Conservation (phyloP, 2,797 vertebrate genomes). For the Centropyge bicolor region DNA sequence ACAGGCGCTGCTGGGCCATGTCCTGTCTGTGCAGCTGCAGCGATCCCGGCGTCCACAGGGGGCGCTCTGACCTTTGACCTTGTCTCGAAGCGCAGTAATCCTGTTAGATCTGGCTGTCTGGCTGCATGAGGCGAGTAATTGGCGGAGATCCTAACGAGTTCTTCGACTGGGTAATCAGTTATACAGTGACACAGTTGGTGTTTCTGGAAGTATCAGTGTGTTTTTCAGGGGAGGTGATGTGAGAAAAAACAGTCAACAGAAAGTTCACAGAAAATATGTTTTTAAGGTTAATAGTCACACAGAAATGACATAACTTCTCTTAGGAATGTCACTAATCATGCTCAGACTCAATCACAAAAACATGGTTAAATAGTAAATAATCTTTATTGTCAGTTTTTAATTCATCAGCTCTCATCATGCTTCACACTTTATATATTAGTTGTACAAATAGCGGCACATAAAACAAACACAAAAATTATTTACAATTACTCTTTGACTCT, state of each 20-base stretch:
- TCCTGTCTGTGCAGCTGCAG: constrained; percentile 70
- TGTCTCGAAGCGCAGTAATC: constrained; percentile 52
- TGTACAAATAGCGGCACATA: not conserved
- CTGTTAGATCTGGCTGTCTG: constrained; percentile 73
- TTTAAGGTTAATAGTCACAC: constrained; percentile 10
- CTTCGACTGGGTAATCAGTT: constrained; percentile 44
- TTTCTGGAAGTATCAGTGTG: not conserved
- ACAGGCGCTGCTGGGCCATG: constrained; percentile 2
- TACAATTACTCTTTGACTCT: constrained; percentile 6
- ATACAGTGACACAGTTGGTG: constrained; percentile 11
- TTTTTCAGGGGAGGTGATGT: not conserved
- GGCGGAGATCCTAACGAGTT: constrained; percentile 33
- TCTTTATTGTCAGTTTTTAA: not conserved
- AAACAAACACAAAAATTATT: constrained; percentile 1
- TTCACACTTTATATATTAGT: not conserved
- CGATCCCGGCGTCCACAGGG: constrained; percentile 52
- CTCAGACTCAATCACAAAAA: not conserved
- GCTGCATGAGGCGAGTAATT: constrained; percentile 52
- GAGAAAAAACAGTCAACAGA: not conserved
- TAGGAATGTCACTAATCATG: not conserved
- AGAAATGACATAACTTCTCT: not conserved
- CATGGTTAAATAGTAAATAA: not conserved
- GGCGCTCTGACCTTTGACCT: constrained; percentile 64
- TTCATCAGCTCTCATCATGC: not conserved
- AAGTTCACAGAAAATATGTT: not conserved